Conservation (phyloP, 2,113 vertebrate genomes). For the Psittacus erithacus region DNA sequence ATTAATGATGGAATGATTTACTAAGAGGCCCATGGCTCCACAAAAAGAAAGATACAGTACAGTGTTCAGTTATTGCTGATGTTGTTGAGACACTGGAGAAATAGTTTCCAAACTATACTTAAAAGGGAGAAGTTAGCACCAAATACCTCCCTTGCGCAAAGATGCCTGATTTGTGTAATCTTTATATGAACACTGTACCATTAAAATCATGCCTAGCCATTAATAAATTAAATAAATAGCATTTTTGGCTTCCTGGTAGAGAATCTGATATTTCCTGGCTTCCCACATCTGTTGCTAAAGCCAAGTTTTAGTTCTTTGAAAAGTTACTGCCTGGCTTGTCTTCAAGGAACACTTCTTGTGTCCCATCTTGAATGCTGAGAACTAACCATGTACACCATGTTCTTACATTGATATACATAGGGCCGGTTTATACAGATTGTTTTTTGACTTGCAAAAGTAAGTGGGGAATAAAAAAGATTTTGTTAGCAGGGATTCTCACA, state of each 20-base stretch:
- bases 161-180: background rate
- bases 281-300: background rate
- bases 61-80: background rate
- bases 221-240: constrained; percentile 60
- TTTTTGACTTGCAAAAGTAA: background rate
- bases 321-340: constrained; percentile 42
- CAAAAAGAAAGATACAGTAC: background rate
- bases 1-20: constrained; percentile 4
- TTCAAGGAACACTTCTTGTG: constrained; percentile 35
- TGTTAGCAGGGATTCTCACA: background rate
- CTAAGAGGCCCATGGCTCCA: background rate
- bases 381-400: background rate
- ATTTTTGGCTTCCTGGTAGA: constrained; percentile 40
- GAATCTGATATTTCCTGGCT: constrained; percentile 49
- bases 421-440: background rate
- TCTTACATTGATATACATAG: background rate
- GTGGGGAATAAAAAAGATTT: background rate
- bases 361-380: constrained; percentile 34
- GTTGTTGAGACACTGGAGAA: background rate
- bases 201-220: constrained; percentile 24
- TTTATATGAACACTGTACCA: constrained; percentile 1
- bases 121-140: background rate
- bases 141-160: background rate
- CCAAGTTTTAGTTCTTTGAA: constrained; percentile 57
- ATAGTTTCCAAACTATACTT: constrained; percentile 10